A percentile compares a stretch with the other conserved stretches of the same genome.
Evolutionary conservation across 2,888 invertebrate genomes (phyloP).

Genomic region (Drosophila tripunctata): DNA sequence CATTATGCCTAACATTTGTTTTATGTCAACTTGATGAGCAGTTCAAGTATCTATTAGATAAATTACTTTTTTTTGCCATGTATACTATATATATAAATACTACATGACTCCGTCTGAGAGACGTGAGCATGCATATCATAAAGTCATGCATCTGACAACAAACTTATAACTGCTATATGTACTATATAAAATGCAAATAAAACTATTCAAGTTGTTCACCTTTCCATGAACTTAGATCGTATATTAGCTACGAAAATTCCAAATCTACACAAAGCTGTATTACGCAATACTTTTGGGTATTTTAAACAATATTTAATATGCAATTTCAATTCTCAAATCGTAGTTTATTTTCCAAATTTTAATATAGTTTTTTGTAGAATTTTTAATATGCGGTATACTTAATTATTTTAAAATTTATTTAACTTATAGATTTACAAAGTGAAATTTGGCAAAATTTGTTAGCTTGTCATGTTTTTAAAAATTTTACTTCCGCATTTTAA

Average conservation of each 20-base stretch:
- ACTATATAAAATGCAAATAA: background rate
- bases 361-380: background rate
- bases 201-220: background rate
- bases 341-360: background rate
- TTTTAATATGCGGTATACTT: background rate
- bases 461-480: background rate
- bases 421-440: background rate
- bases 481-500: no score
- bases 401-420: background rate
- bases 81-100: no score
- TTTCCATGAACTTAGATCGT: background rate
- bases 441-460: background rate
- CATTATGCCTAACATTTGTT: constrained; percentile 64
- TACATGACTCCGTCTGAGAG: constrained; percentile 18
- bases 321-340: background rate
- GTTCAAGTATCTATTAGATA: constrained; percentile 69
- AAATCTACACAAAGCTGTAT: no score
- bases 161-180: constrained; percentile 10
- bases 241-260: background rate
- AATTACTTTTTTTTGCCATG: constrained; percentile 45
- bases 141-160: constrained; percentile 30
- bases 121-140: constrained; percentile 48
- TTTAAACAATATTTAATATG: background rate
- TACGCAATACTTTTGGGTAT: background rate
- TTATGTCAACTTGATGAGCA: constrained; percentile 70